Conservation (phyloP, 2,113 vertebrate species). For the Epinephelus lanceolatus region DNA sequence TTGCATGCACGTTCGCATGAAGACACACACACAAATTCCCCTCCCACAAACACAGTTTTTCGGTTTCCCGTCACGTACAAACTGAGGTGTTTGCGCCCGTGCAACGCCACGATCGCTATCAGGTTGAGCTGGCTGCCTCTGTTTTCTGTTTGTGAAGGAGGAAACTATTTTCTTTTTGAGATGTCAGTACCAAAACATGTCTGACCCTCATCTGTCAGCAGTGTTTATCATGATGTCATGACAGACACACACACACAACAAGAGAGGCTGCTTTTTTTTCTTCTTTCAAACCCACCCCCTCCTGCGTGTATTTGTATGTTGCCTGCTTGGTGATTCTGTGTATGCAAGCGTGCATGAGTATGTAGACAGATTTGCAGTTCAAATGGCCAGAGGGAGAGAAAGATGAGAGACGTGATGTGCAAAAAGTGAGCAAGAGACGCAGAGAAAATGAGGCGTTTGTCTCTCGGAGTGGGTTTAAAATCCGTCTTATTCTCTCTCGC, state of each 20-base stretch:
- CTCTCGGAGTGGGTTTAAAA: slow-evolving; percentile 7
- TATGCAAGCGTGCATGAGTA: slow-evolving; percentile 1
- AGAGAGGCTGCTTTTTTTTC: slow-evolving; percentile 24
- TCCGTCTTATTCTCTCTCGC: slow-evolving; percentile 17
- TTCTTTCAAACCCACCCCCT: slow-evolving; percentile 3
- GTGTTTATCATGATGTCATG: slow-evolving; percentile 62
- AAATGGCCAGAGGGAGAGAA: slow-evolving; percentile 39
- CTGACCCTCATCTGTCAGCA: slow-evolving; percentile 75
- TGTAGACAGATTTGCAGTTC: slow-evolving; percentile 27
- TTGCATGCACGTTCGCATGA: background rate
- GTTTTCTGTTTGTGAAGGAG: slow-evolving; percentile 32
- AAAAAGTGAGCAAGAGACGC: slow-evolving; percentile 18
- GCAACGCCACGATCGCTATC: slow-evolving; percentile 2
- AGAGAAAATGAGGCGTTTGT: slow-evolving; percentile 13
- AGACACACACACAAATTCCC: background rate
- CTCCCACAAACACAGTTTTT: background rate
- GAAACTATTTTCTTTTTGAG: slow-evolving; percentile 12
- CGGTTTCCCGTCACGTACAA: slow-evolving; percentile 17
- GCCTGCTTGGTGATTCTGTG: slow-evolving; percentile 19
- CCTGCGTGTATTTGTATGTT: slow-evolving; percentile 15
- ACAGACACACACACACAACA: slow-evolving; percentile 41
- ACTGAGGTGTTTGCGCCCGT: slow-evolving; percentile 3
- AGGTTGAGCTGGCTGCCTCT: slow-evolving; percentile 19
- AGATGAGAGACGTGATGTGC: slow-evolving; percentile 17
- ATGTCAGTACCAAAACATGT: slow-evolving; percentile 55